Evolutionary conservation across 2,888 invertebrate species (phyloP).

Genomic region (Hesperia comma): DNA sequence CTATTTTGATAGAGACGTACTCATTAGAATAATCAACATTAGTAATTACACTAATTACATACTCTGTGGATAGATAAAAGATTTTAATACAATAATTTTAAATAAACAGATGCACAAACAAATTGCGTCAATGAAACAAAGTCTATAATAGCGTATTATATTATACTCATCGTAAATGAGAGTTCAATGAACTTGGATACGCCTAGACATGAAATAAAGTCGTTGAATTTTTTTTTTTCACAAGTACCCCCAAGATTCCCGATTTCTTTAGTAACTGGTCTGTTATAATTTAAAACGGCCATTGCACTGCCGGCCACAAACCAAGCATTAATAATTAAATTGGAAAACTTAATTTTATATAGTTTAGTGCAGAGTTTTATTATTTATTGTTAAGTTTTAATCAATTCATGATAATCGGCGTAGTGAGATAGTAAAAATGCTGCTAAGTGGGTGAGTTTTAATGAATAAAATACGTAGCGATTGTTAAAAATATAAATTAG

Average conservation of each 20-base stretch:
- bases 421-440: constrained; percentile 57
- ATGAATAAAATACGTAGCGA: neutral
- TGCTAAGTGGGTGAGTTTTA: constrained; percentile 67
- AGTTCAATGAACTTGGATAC: too few species aligned
- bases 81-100: too few species aligned
- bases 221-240: constrained; percentile 32
- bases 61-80: too few species aligned
- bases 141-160: too few species aligned
- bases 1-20: too few species aligned
- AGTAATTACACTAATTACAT: too few species aligned
- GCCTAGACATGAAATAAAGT: too few species aligned
- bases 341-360: constrained; percentile 41
- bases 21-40: too few species aligned
- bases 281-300: constrained; percentile 54
- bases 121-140: too few species aligned
- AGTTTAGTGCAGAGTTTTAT: constrained; percentile 40
- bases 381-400: constrained; percentile 47
- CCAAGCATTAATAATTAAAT: constrained; percentile 53
- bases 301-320: constrained; percentile 68
- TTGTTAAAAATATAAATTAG: neutral
- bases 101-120: too few species aligned
- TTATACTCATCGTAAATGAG: too few species aligned
- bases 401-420: constrained; percentile 55
- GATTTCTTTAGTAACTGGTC: constrained; percentile 31
- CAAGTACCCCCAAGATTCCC: constrained; percentile 42